Evolutionary conservation across 2,113 vertebrate genomes (phyloP).

Genomic region (Chlorocebus sabaeus): DNA sequence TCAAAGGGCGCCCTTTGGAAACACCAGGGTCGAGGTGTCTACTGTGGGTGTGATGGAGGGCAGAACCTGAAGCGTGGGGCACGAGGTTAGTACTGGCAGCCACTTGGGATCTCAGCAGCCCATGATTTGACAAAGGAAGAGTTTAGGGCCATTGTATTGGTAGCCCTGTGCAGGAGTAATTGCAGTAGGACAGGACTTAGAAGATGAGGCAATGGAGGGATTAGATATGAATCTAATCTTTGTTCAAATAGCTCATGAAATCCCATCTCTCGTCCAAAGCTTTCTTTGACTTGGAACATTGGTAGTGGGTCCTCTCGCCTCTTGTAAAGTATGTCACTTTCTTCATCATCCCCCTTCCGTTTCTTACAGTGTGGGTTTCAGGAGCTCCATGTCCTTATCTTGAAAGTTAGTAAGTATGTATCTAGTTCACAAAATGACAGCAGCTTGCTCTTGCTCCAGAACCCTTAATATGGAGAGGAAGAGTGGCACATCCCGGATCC

Average conservation of each 20-base stretch:
- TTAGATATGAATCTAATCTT: not conserved
- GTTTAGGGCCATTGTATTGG: not conserved
- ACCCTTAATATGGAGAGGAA: not conserved
- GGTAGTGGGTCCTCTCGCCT: no score
- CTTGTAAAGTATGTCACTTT: not conserved
- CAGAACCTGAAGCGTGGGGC: rapidly evolving
- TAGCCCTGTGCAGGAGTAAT: not conserved
- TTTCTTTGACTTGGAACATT: not conserved
- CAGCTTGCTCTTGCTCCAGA: not conserved
- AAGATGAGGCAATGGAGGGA: not conserved
- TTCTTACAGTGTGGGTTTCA: not conserved
- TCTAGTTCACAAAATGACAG: not conserved
- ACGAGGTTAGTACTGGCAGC: not conserved
- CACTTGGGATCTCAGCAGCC: not conserved
- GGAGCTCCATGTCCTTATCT: not conserved
- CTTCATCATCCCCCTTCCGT: not conserved
- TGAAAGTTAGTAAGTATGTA: not conserved
- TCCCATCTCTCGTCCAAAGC: not conserved
- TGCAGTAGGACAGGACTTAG: not conserved
- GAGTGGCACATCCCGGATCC: rapidly evolving
- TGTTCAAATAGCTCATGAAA: not conserved
- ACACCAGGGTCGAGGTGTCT: not conserved
- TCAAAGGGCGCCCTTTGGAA: not conserved
- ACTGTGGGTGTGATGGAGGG: no score
- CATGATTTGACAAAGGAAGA: not conserved